phyloP scores from a whole-genome alignment of 2,113 vertebrate species.

The Asarcornis scutulata region DNA sequence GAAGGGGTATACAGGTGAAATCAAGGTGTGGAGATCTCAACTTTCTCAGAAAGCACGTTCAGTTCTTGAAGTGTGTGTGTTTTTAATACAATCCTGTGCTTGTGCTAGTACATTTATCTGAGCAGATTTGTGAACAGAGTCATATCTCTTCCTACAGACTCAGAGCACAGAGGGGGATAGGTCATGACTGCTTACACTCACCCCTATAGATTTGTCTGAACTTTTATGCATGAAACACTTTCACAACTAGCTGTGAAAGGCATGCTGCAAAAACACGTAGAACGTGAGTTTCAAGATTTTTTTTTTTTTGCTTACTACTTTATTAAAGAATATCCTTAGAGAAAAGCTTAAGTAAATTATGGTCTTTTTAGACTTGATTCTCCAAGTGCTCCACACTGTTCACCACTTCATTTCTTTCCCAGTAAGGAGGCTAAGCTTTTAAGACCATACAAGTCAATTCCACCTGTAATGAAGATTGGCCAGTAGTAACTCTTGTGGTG shows the following conservation, averaged over 20 bases:
- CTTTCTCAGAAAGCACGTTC: not conserved
- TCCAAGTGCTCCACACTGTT: not conserved
- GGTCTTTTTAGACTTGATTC: not conserved
- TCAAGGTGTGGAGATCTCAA: not conserved
- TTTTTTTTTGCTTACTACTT: not conserved
- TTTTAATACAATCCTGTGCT: not conserved
- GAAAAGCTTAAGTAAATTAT: not conserved
- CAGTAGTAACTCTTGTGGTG: not conserved
- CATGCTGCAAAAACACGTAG: accelerated
- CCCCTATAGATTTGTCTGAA: not conserved
- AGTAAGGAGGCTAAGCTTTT: not conserved
- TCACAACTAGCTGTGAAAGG: not conserved
- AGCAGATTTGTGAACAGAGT: not conserved
- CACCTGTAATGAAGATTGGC: not conserved
- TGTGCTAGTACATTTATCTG: not conserved
- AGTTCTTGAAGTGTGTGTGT: not conserved
- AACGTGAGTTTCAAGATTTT: not conserved
- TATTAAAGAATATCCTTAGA: not conserved
- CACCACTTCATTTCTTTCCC: not conserved
- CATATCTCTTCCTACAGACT: not conserved
- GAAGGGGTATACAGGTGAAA: accelerated
- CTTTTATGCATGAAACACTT: not conserved
- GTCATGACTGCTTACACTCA: not conserved
- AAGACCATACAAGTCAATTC: not conserved
- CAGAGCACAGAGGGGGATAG: not conserved